Evolutionary conservation across 2,113 vertebrate genomes (phyloP), one percentile per base, ranked within the genome.

Genomic region (Syrmaticus mikado): DNA sequence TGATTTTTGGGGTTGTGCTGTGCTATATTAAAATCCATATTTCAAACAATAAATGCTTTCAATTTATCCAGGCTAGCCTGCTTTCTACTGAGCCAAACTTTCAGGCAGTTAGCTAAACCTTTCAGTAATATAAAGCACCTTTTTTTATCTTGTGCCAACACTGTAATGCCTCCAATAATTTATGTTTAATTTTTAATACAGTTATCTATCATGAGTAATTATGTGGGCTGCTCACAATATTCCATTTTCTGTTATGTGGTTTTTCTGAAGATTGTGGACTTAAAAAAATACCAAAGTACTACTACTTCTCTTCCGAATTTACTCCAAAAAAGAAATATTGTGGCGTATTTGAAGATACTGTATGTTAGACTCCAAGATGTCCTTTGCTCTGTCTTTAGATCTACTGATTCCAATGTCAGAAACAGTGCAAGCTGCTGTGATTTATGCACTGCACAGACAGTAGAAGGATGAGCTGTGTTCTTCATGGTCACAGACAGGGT

Each of bases 151-250:
- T 82, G 89, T 97, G 98, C 97, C 98, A 98, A 93, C 93, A 48
- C 92, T 92, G 68, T 97, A 97, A 97, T 98, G 96, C 93, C 96
- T 96, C 92, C 93, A 97, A 97, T 97, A 96, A 98, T 97, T 98
- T 97, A 97, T 97, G 97, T 98, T 98, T 97, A 98, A 97, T 98
- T 98, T 98, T 97, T 98, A 98, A 98, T 98, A 96, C 90, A 94
- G 95, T 97, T 97, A 97, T 97, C 97, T 98, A 97, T 97, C 96
- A 96, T 91, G 94, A 97, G 96, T 97, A 95, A 97, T 98, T 97
- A 95, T 90, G 95, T 93, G 97, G 97, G 95, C 96, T 96, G 87
- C 95, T 97, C 94, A 78, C 87, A 92, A 91, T 94, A 94, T 95
- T 97, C 95, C 94, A 88, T 90, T 96, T 95, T 96, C 97, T 97